Base-by-base conservation (phyloP, 2,888 invertebrate genomes). In the Cylindroiulus punctatus region DNA sequence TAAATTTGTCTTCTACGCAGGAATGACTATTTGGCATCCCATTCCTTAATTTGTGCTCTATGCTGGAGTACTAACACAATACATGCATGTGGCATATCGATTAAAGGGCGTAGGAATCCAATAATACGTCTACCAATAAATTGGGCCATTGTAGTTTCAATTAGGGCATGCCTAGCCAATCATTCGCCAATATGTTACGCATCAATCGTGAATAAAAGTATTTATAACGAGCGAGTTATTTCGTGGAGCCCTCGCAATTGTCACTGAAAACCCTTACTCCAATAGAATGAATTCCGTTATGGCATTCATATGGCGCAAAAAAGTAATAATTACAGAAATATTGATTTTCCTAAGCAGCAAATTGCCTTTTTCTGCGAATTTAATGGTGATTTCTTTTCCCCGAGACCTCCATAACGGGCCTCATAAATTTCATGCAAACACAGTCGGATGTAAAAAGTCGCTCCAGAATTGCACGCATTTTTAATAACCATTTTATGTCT, bases 361-460 rank as follows among this genome's bases (percentile, higher is more conserved):
- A 83, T 40, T 83, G 22, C 44, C 22, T 42, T 83, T 82, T 83
- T 83, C 83, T 42, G 36, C 19, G 40, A 83, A 83, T 83, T 83
- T 83, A 83, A 83, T 83, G 22, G 83, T 22, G 83, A 83, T 83
- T 83, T 83, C 44, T 44, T 83, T 81, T 83, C 83, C 83, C 83
- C 83, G 19, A 81, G 36, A 83, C 83, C 83, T 83, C 44, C 83
- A 22, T 83, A 83, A 83, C 19, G 83, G 83, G n/a, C 26, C 83
- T 83, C 83, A 83, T 83, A 83, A 83, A 83, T 83, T 83, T 83
- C 40, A 83, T 83, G 36, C 40, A 3, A 76, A 26, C 30, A 26
- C 76, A 76, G 76, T 30, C 14, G 76, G 76, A 76, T 76, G 30
- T 76, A 76, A 76, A 36, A 76, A 76, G 30, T 22, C 5, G 22